Conservation (phyloP, 2,888 invertebrate genomes). For the Microplitis manilae region DNA sequence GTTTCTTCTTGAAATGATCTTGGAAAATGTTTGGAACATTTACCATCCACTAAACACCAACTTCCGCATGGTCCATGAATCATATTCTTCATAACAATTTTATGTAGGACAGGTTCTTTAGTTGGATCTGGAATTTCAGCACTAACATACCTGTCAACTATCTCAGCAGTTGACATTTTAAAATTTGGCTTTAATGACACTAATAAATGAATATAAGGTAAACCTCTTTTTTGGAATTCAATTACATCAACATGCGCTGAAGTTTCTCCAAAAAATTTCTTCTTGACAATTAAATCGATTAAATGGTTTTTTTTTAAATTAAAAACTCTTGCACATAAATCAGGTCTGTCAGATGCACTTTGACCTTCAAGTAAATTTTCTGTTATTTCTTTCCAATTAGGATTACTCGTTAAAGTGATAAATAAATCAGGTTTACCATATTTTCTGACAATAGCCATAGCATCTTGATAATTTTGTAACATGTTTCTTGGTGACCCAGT, state of each 20-base stretch:
- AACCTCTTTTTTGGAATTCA: conserved; percentile 51
- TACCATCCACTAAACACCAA: conserved; percentile 50
- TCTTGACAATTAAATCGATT: conserved; percentile 40
- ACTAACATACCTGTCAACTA: conserved; percentile 48
- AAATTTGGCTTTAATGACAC: conserved; percentile 45
- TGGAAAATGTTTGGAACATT: conserved; percentile 58
- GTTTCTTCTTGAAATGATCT: conserved; percentile 54
- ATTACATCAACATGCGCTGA: conserved; percentile 44
- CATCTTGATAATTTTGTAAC: conserved; percentile 50
- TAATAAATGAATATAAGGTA: conserved; percentile 50
- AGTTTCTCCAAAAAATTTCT: conserved; percentile 45
- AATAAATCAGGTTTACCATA: conserved; percentile 49
- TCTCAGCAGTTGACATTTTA: conserved; percentile 48
- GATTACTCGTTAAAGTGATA: conserved; percentile 51
- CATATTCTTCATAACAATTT: conserved; percentile 62
- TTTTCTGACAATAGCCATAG: conserved; percentile 48
- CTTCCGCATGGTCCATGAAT: conserved; percentile 65
- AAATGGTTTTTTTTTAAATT: conserved; percentile 46
- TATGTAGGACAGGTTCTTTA: conserved; percentile 54
- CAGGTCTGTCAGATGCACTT: conserved; percentile 48
- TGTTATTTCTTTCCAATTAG: conserved; percentile 49
- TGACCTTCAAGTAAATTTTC: conserved; percentile 48
- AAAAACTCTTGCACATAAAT: conserved; percentile 45
- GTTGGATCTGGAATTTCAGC: conserved; percentile 63
- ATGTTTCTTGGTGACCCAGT: conserved; percentile 49